Conservation (phyloP, 2,113 vertebrate genomes). For the Planiliza haematocheilus region DNA sequence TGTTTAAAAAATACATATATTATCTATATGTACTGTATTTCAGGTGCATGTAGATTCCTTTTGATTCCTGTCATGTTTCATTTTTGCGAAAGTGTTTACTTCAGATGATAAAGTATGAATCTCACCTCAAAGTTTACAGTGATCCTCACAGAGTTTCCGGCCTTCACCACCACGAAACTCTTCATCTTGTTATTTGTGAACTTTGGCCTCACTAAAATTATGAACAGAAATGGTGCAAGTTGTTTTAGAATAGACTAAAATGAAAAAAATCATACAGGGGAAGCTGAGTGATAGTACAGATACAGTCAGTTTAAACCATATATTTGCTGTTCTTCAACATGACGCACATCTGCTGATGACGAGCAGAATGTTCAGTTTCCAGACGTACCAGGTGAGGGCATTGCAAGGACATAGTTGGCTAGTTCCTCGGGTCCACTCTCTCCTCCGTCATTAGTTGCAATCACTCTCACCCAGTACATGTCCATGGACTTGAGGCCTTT, state of each 20-base stretch:
- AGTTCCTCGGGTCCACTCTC: constrained; percentile 79
- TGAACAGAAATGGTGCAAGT: constrained; percentile 5
- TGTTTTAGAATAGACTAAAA: not conserved
- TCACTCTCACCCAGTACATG: constrained; percentile 87
- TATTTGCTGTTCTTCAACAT: not conserved
- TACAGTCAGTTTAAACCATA: not conserved
- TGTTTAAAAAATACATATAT: constrained; percentile 54
- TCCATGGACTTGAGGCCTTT: constrained; percentile 84
- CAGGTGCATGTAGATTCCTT: not conserved
- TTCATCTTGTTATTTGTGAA: constrained; percentile 85
- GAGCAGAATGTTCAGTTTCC: not conserved
- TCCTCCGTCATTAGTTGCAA: constrained; percentile 84
- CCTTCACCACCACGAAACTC: constrained; percentile 83
- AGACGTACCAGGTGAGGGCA: constrained; percentile 80
- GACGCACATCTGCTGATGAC: not conserved
- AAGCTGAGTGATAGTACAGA: no score
- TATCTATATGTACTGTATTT: not conserved
- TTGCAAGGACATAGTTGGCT: constrained; percentile 73
- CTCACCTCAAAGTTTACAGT: constrained; percentile 89
- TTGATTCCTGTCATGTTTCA: not conserved
- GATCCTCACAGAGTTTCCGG: constrained; percentile 85
- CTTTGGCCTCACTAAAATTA: constrained; percentile 85
- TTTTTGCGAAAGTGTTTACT: not conserved
- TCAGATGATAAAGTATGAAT: not conserved
- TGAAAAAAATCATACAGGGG: no score